A percentile compares a stretch with the other conserved stretches of the same genome.
phyloP scores from a whole-genome alignment of 1,140 invertebrate species.

The Eriocheir sinensis region DNA sequence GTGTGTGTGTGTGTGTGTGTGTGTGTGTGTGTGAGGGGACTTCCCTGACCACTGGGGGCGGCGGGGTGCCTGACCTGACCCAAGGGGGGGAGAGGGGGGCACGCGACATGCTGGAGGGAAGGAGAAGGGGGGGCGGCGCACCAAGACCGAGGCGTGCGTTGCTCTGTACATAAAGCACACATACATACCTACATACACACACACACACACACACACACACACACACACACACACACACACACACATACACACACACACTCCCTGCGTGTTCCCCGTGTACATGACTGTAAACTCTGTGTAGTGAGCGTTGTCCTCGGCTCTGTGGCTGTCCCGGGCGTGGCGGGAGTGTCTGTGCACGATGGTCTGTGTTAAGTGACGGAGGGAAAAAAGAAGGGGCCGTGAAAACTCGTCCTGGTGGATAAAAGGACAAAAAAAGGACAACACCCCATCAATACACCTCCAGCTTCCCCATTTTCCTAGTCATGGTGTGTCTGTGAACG shows the following conservation, averaged over 20 bases:
- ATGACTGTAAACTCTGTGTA: conserved; percentile 24
- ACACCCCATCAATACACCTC: not conserved
- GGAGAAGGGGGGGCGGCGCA: not conserved
- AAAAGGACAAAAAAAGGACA: too few species aligned
- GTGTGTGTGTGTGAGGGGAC: conserved; percentile 51
- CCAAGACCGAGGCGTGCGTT: not conserved
- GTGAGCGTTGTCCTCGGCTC: not conserved
- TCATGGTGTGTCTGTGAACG: not conserved
- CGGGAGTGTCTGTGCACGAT: not conserved
- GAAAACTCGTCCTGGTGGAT: not conserved
- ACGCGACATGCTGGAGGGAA: not conserved
- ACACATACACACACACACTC: not conserved
- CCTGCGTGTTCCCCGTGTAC: not conserved
- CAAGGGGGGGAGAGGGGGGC: not conserved
- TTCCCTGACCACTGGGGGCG: not conserved
- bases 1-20: conserved; percentile 66
- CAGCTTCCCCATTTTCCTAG: not conserved
- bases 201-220: too few species aligned
- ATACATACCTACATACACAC: too few species aligned
- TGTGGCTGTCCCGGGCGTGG: not conserved
- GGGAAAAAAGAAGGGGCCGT: too few species aligned
- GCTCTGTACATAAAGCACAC: not conserved
- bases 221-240: too few species aligned
- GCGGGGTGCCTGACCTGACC: not conserved
- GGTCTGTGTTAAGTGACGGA: not conserved